Base-by-base conservation (phyloP, 2,888 invertebrate species). In the Pristionchus maxplancki region DNA sequence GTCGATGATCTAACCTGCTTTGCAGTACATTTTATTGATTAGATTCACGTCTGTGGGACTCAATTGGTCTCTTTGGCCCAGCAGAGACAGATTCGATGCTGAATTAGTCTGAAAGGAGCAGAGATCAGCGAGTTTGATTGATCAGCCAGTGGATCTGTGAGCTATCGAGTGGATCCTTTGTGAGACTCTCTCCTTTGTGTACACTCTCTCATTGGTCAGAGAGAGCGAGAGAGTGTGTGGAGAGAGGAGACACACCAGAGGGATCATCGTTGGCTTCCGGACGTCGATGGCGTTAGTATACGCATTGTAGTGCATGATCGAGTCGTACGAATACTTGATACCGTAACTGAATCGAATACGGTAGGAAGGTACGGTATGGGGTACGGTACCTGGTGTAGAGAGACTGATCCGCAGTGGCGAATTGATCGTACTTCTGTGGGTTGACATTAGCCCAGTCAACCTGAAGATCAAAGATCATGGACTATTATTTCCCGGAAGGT, bases 391-490 rank as follows among this genome's bases (percentile, higher is more conserved):
- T 92, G 3, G 93, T 92, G 89, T 92, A 93, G 53, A 90, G 89
- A 58, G 91, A 92, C 31, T 92, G 90, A 87, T 93, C 93, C 6
- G 92, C 89, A 11, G 93, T 90, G 20, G 93, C 92, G 87, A 93
- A 93, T 28, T 93, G 91, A 89, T 93, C 93, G 82, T 93, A 93
- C 78, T 93, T 90, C 88, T 93, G 93, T 0, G 93, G 93, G 88
- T 93, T 92, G 28, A 93, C 92, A 87, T 93, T 93, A 37, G 90
- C 90, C 93, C 93, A 93, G 44, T 93, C 91, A 50, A 93, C 89
- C 89, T 90, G 40, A 34, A 83, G 58, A 53, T 53, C 83, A 83
- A 83, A 50, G 83, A 50, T 83, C 58, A 53, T 17, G 71, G 37
- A 5, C 71, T 17, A 71, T 37, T 37, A 58, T 58, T 24, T 1